Percentiles rank a stretch among this genome's conserved stretches.
These are phyloP conservation scores for Paracentrotus lividus DNA, from an alignment of 53 echinoderm and acorn worm genomes.

Conservation along the genomic window DNA sequence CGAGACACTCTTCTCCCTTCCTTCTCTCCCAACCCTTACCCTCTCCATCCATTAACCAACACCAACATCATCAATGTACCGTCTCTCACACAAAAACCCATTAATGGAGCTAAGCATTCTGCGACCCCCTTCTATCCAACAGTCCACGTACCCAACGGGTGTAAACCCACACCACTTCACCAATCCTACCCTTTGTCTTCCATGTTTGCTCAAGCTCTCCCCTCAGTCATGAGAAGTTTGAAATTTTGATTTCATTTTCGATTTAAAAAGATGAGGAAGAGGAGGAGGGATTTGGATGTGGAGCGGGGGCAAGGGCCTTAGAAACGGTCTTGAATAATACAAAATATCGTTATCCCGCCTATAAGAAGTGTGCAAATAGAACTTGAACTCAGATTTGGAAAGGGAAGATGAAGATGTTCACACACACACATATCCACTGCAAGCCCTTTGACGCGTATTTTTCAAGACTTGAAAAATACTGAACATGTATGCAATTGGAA, in stretches of 20 bases:
- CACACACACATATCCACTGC: neutral
- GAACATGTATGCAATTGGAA: neutral
- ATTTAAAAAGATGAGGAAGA: neutral
- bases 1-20: neutral
- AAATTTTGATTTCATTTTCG: constrained; percentile 50
- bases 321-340: neutral
- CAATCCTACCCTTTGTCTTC: constrained; percentile 43
- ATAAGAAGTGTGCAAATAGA: constrained; percentile 4
- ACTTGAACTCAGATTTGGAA: constrained; percentile 15
- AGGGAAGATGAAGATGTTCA: neutral
- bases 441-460: neutral
- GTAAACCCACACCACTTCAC: constrained; percentile 59
- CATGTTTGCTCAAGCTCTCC: constrained; percentile 61
- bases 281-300: constrained; percentile 22
- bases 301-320: constrained; percentile 39
- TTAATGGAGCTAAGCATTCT: constrained; percentile 17
- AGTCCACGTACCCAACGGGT: constrained; percentile 10
- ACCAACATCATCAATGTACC: constrained; percentile 11
- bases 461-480: neutral
- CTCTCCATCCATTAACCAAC: constrained; percentile 38
- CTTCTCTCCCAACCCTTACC: neutral
- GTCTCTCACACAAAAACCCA: constrained; percentile 8
- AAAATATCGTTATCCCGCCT: constrained; percentile 11
- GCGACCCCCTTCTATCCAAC: neutral
- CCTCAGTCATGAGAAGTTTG: constrained; percentile 42